Evolutionary conservation across 1,140 invertebrate genomes (phyloP).

Genomic region (Babylonia areolata): DNA sequence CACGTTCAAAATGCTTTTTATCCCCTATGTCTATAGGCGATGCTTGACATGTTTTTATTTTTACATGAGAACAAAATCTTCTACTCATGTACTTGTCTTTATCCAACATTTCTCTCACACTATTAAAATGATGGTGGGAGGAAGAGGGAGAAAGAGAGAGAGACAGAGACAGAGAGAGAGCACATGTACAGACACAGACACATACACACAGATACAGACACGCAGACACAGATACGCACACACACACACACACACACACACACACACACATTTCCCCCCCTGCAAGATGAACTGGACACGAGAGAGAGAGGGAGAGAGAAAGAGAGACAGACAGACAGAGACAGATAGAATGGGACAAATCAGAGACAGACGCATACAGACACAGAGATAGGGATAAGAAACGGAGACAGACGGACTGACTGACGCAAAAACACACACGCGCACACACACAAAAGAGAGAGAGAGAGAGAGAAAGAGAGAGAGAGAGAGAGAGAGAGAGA

Average conservation of each 20-base stretch:
- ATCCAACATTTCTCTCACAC: background rate
- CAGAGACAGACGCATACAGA: background rate
- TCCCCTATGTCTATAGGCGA: background rate
- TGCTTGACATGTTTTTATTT: too few species aligned
- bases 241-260: background rate
- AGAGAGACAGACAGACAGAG: background rate
- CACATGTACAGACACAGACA: background rate
- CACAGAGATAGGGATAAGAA: background rate
- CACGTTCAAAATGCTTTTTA: too few species aligned
- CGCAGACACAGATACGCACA: background rate
- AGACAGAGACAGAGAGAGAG: background rate
- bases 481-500: slow-evolving; percentile 17
- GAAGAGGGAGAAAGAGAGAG: background rate
- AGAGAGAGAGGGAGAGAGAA: slow-evolving; percentile 16
- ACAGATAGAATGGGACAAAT: background rate
- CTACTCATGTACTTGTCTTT: background rate
- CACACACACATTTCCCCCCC: background rate
- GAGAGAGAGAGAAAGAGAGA: slow-evolving; percentile 12
- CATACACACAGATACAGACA: background rate
- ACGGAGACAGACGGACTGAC: background rate
- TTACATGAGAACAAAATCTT: too few species aligned
- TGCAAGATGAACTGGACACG: too few species aligned
- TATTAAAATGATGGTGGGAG: background rate
- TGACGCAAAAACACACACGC: background rate
- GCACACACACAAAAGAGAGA: slow-evolving; percentile 5